phyloP scores from a whole-genome alignment of 2,888 invertebrate genomes.

The Leucoma salicis region DNA sequence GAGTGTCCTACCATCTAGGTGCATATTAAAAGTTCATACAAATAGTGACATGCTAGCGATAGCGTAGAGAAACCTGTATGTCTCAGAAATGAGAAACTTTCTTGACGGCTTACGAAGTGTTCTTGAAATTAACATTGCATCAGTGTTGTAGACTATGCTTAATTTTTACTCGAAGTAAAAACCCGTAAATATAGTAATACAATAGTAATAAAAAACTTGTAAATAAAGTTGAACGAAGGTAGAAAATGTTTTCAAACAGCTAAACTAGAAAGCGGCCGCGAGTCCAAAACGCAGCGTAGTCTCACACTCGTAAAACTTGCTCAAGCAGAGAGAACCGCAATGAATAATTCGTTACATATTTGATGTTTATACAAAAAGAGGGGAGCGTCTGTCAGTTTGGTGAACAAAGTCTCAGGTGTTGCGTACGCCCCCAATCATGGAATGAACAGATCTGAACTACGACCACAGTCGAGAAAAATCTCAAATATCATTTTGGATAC shows the following conservation, averaged over 20 bases:
- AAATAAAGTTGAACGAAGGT: slow-evolving; percentile 8
- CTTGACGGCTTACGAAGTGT: too few relatives aligned
- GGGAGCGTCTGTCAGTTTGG: slow-evolving; percentile 45
- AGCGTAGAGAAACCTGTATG: too few relatives aligned
- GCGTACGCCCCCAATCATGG: slow-evolving; percentile 47
- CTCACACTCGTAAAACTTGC: slow-evolving; percentile 41
- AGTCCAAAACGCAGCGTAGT: slow-evolving; percentile 21
- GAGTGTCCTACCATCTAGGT: too few relatives aligned
- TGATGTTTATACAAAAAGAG: slow-evolving; percentile 49
- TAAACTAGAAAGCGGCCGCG: slow-evolving; percentile 21
- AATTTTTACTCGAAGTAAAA: too few relatives aligned
- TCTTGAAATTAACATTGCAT: too few relatives aligned
- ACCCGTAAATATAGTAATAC: too few relatives aligned
- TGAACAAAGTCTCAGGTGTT: slow-evolving; percentile 50
- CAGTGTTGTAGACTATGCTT: too few relatives aligned
- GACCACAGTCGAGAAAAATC: slow-evolving; percentile 18
- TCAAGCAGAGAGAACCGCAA: slow-evolving; percentile 36
- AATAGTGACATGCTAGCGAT: too few relatives aligned
- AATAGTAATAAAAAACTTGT: too few relatives aligned
- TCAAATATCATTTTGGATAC: background rate
- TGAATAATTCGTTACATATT: slow-evolving; percentile 51
- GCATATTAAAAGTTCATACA: too few relatives aligned
- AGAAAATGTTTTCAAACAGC: slow-evolving; percentile 10
- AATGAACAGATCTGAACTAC: slow-evolving; percentile 41
- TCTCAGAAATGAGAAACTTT: too few relatives aligned